phyloP scores from a whole-genome alignment of 2,113 vertebrate species.

The Gadus chalcogrammus region DNA sequence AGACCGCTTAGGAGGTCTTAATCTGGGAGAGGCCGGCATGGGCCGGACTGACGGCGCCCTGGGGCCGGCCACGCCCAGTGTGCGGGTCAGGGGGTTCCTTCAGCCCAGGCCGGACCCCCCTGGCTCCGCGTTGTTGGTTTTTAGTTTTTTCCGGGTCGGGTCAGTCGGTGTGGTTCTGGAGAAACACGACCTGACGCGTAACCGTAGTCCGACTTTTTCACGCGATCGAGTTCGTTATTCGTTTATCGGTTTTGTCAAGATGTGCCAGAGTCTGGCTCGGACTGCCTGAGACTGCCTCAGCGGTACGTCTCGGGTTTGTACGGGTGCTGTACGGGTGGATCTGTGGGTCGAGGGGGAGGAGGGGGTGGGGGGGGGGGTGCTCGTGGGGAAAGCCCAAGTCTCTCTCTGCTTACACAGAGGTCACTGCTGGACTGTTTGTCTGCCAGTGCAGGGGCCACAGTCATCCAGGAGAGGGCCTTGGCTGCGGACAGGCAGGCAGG shows the following conservation, averaged over 20 bases:
- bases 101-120: conserved; percentile 12
- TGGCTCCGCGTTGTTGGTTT: too few relatives aligned
- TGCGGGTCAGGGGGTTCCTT: conserved; percentile 58
- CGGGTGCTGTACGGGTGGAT: neutral
- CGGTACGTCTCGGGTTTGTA: neutral
- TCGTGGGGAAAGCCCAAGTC: conserved; percentile 35
- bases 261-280: neutral
- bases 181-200: too few relatives aligned
- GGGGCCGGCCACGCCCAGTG: conserved; percentile 37
- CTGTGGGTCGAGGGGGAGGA: neutral
- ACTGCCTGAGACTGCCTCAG: neutral
- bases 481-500: conserved; percentile 2
- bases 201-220: too few relatives aligned
- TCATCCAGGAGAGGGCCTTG: conserved; percentile 74
- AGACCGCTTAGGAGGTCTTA: conserved; percentile 68
- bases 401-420: conserved; percentile 56
- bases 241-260: conserved; percentile 5
- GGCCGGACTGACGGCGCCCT: conserved; percentile 45
- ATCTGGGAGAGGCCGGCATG: conserved; percentile 66
- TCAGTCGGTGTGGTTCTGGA: too few relatives aligned
- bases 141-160: too few relatives aligned
- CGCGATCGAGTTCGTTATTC: too few relatives aligned
- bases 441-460: conserved; percentile 63
- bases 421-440: conserved; percentile 60
- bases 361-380: conserved; percentile 26